Evolutionary conservation across 1,140 invertebrate genomes (phyloP), one percentile per base, ranked within the genome.

Genomic region (Harlomillsia oculata): DNA sequence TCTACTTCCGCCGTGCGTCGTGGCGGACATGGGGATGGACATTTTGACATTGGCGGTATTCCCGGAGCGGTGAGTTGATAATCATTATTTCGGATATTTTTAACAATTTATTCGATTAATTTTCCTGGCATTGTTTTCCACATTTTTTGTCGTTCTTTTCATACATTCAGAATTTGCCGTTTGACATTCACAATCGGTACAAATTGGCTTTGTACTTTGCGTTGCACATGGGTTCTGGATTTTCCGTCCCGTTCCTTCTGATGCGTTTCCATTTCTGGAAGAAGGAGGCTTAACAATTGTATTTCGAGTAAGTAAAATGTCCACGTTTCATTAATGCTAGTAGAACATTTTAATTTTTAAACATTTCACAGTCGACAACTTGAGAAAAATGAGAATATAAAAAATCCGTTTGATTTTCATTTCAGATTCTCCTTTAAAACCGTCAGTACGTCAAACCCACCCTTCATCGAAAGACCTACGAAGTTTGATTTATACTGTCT

Each of bases 31-130:
- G 49, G 39, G 28, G 9, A 46, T 51, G 49, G 39, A 28, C 29
- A 51, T 50, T 48, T 50, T 50, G 43, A 56, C 23, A 25, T 50
- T 25, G 55, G 55, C 13, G 55, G 55, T 1, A 23, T 56, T 51
- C 55, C 55, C 16, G 55, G 55, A 21, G 16, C 14, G 8, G 55
- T 56, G n/a, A 41, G 46, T 45, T 32, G 5, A 11, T 5, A 21
- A 13, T 46, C n/a, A n/a, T n/a, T n/a, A n/a, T n/a, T n/a, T n/a
- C n/a, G n/a, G n/a, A n/a, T n/a, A n/a, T n/a, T n/a, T n/a, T n/a
- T n/a, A n/a, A n/a, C n/a, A n/a, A n/a, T n/a, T n/a, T n/a, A n/a
- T n/a, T n/a, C n/a, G n/a, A n/a, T n/a, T n/a, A n/a, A n/a, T n/a
- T n/a, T n/a, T n/a, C n/a, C n/a, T n/a, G n/a, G n/a, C n/a, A n/a